Evolutionary conservation across 2,888 invertebrate genomes (phyloP).

Genomic region (Lasioglossum oenotherae): DNA sequence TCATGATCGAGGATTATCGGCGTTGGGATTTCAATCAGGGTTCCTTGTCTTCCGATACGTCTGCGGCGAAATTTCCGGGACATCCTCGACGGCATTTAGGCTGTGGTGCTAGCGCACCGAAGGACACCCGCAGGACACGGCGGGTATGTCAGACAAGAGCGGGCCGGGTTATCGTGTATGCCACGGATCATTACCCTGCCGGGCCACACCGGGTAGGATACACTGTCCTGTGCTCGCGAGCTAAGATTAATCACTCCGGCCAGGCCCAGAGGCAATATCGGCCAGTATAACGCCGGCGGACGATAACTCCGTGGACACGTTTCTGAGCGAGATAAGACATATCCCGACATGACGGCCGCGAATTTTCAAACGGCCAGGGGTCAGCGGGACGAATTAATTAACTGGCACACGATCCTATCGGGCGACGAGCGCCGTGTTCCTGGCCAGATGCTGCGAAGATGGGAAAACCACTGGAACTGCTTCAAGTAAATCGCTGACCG

Average conservation of each 20-base stretch:
- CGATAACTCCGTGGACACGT: slow-evolving; percentile 75
- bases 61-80: slow-evolving; percentile 62
- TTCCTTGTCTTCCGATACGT: slow-evolving; percentile 22
- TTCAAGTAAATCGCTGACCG: background rate
- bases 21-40: slow-evolving; percentile 30
- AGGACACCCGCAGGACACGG: slow-evolving; percentile 65
- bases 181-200: slow-evolving; percentile 84
- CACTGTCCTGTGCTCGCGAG: slow-evolving; percentile 63
- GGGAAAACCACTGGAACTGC: background rate
- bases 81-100: slow-evolving; percentile 64
- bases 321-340: slow-evolving; percentile 69
- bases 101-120: slow-evolving; percentile 56
- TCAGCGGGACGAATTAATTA: slow-evolving; percentile 51
- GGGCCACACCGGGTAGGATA: slow-evolving; percentile 60
- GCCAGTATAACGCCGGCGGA: slow-evolving; percentile 68
- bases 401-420: slow-evolving; percentile 29
- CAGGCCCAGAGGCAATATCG: slow-evolving; percentile 76
- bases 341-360: slow-evolving; percentile 58
- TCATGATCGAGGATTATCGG: background rate
- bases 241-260: slow-evolving; percentile 81
- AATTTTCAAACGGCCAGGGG: slow-evolving; percentile 58
- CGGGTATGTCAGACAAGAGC: slow-evolving; percentile 54
- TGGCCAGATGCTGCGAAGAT: slow-evolving; percentile 1
- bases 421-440: slow-evolving; percentile 12
- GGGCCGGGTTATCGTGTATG: slow-evolving; percentile 81